Conservation (phyloP, 2,113 vertebrate genomes). For the Crotalus helleri region DNA sequence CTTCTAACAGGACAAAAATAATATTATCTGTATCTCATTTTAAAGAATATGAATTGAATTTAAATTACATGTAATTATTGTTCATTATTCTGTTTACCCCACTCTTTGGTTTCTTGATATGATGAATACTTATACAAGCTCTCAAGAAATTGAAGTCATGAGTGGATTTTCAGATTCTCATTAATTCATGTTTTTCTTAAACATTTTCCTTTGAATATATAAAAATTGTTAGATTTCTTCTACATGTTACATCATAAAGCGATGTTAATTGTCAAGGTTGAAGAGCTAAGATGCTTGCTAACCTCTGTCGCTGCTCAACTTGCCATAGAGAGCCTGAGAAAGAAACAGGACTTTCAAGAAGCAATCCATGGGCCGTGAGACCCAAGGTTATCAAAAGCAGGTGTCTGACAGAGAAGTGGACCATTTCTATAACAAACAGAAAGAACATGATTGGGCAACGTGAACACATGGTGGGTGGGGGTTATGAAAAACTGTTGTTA, state of each 20-base stretch:
- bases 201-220: not conserved
- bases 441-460: too few species aligned
- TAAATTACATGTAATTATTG: not conserved
- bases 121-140: not conserved
- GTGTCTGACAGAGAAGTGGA: too few species aligned
- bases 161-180: not conserved
- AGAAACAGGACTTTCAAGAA: too few species aligned
- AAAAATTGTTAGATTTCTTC: not conserved
- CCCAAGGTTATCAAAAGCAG: too few species aligned
- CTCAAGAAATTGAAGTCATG: not conserved
- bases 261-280: too few species aligned
- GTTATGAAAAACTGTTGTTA: too few species aligned
- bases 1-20: not conserved
- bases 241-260: not conserved
- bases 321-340: too few species aligned
- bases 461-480: too few species aligned
- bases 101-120: not conserved
- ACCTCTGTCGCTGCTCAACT: too few species aligned
- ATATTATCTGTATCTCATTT: not conserved
- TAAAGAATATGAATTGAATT: not conserved
- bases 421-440: too few species aligned
- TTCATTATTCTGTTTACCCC: not conserved
- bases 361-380: too few species aligned
- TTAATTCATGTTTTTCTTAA: not conserved
- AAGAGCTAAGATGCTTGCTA: too few species aligned